A percentile compares a stretch with the other conserved stretches of the same genome.
These are phyloP conservation scores for Neoascia interrupta DNA, from an alignment of 2,888 invertebrate genomes.

Conservation along the genomic window DNA sequence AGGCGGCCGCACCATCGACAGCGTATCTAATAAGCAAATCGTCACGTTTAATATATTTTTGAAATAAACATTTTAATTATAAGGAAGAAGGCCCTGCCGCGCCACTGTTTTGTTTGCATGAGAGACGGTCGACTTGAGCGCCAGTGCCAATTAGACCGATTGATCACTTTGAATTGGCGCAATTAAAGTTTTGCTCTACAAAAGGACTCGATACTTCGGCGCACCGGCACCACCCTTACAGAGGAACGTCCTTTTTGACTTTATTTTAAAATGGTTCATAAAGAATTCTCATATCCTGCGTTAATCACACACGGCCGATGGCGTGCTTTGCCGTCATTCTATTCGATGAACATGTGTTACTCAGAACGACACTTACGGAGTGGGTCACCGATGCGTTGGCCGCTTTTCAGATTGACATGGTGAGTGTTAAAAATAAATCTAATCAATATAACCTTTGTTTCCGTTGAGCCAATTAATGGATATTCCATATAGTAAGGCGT, in stretches of 20 bases:
- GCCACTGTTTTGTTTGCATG: slow-evolving; percentile 14
- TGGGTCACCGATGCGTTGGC: slow-evolving; percentile 19
- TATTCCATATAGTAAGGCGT: no score
- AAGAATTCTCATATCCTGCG: slow-evolving; percentile 7
- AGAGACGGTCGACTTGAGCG: background rate
- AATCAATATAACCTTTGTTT: slow-evolving; percentile 49
- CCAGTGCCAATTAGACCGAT: slow-evolving; percentile 48
- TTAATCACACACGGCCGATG: slow-evolving; percentile 7
- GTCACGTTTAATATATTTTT: slow-evolving; percentile 35
- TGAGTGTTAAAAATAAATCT: slow-evolving; percentile 54
- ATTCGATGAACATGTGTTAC: background rate
- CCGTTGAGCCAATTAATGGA: slow-evolving; percentile 26
- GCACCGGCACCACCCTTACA: background rate
- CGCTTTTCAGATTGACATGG: slow-evolving; percentile 11
- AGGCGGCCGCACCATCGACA: slow-evolving; percentile 1
- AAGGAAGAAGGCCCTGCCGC: slow-evolving; percentile 18
- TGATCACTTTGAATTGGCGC: slow-evolving; percentile 39
- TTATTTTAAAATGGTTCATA: slow-evolving; percentile 8
- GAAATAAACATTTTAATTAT: slow-evolving; percentile 58
- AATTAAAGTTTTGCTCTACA: slow-evolving; percentile 15
- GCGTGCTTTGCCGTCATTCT: slow-evolving; percentile 1
- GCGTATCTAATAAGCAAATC: slow-evolving; percentile 49
- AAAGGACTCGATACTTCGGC: background rate
- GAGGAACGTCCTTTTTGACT: background rate
- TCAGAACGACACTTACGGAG: background rate